These are phyloP conservation scores for Syrista parreyssii DNA, from an alignment of 2,888 invertebrate genomes.

Conservation along the genomic window DNA sequence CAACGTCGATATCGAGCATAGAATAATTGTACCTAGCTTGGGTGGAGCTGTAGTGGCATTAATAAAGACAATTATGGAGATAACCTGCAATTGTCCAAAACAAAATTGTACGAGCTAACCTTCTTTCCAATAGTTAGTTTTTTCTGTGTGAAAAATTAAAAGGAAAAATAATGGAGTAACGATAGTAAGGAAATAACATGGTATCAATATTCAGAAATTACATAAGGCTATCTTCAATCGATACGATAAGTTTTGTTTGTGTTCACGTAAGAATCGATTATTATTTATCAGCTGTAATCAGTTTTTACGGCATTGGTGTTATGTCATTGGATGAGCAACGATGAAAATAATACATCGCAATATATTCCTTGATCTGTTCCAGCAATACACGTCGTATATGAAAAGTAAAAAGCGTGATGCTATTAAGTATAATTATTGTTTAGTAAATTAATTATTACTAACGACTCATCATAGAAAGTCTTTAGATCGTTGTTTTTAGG, in stretches of 20 bases:
- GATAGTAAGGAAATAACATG: neutral
- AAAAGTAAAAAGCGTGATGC: neutral
- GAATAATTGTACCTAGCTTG: constrained; percentile 54
- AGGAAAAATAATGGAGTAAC: neutral
- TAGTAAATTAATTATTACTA: neutral
- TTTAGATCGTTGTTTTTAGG: neutral
- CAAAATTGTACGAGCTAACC: neutral
- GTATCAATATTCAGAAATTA: neutral
- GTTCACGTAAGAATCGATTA: neutral
- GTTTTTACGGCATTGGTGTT: neutral
- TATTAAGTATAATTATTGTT: neutral
- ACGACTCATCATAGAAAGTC: neutral
- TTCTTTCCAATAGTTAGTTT: neutral
- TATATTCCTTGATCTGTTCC: neutral
- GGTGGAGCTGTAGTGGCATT: constrained; percentile 49
- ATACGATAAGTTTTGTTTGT: neutral
- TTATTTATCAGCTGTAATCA: neutral
- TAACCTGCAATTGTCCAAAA: neutral
- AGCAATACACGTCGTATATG: neutral
- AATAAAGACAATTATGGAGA: constrained; percentile 43
- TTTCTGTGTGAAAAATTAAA: neutral
- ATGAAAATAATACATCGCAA: neutral
- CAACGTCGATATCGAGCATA: neutral
- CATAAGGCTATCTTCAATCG: neutral
- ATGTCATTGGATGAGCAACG: neutral